Evolutionary conservation across 2,888 invertebrate species (phyloP).

Genomic region (Neoitamus cyanurus): DNA sequence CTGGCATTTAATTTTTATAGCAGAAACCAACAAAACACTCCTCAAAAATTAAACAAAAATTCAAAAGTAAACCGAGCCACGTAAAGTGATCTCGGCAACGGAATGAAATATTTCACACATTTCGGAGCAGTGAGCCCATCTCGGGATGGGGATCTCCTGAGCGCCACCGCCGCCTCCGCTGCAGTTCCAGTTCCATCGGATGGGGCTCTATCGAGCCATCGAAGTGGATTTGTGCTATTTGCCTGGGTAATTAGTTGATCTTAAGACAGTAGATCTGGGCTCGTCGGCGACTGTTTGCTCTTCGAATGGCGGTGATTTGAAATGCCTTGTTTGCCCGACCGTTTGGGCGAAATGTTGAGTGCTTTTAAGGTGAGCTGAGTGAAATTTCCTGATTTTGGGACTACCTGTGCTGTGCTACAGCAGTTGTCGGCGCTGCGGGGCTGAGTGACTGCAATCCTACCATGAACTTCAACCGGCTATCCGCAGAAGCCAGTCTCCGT

Average conservation of each 20-base stretch:
- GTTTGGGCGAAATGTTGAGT: neutral
- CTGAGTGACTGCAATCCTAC: neutral
- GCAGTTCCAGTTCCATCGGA: neutral
- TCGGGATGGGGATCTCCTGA: neutral
- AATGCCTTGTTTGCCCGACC: neutral
- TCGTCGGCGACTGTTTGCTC: neutral
- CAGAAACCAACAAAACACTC: neutral
- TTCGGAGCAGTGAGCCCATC: slow-evolving; percentile 1
- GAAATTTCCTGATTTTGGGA: neutral
- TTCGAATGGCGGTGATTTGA: neutral
- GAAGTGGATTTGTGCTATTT: slow-evolving; percentile 15
- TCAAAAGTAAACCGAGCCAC: neutral
- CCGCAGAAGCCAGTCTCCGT: neutral
- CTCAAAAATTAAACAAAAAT: slow-evolving; percentile 11
- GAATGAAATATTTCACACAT: slow-evolving; percentile 18
- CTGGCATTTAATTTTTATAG: slow-evolving; percentile 7
- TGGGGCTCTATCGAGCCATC: neutral
- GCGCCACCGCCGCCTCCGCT: neutral
- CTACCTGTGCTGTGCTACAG: neutral
- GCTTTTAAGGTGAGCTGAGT: neutral
- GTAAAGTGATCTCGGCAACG: neutral
- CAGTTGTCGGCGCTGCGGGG: neutral
- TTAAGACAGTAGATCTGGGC: slow-evolving; percentile 11
- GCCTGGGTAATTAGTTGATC: slow-evolving; percentile 11
- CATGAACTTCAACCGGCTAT: neutral